Evolutionary conservation across 2,888 invertebrate genomes (phyloP), one percentile per base, ranked within the genome.

Genomic region (Chrysotoxum bicinctum): DNA sequence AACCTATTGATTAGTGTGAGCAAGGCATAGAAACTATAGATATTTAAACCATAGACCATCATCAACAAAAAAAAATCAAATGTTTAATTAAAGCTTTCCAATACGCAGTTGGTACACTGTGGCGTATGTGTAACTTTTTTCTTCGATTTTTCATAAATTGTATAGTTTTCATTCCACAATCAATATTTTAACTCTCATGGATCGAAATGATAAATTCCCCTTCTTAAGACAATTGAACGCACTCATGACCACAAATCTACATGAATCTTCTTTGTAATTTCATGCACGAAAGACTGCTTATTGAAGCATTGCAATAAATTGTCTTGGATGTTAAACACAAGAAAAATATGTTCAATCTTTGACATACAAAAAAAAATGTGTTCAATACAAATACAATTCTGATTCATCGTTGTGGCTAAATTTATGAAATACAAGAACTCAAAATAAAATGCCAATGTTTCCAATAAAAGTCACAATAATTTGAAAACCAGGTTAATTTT

Each of bases 261-360:
- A 32, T 37, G 56, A 58, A 40, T 66, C 21, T 21, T n/a, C 21
- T 8, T n/a, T 64, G 69, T 64, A 79, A 82, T 82, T 82, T 82
- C 77, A 82, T 72, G 82, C 82, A 68, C 68, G 75, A 52, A 12
- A 60, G 66, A 52, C 58, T 58, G 23, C 58, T 66, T 72, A 72
- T 72, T 75, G 84, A 80, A 72, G 84, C 84, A 75, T 80, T 60
- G 26, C 80, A 84, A 80, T 26, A 50, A 14, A 30, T 48, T 50
- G 30, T 70, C 66, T 43, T 66, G 3, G 45, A 45, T 79, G 79
- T 35, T 35, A 79, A 74, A 30, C 52, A 56, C 43, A 32, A 64
- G 10, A 16, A 62, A 43, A 62, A 19, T 43, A 21, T 75, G 26
- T 21, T 8, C 14, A 19, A 23, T 16, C 48, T 50, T 62, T 58